These are phyloP conservation scores for Rallus crepitans DNA, from an alignment of 2,797 vertebrate genomes.

Conservation along the genomic window DNA sequence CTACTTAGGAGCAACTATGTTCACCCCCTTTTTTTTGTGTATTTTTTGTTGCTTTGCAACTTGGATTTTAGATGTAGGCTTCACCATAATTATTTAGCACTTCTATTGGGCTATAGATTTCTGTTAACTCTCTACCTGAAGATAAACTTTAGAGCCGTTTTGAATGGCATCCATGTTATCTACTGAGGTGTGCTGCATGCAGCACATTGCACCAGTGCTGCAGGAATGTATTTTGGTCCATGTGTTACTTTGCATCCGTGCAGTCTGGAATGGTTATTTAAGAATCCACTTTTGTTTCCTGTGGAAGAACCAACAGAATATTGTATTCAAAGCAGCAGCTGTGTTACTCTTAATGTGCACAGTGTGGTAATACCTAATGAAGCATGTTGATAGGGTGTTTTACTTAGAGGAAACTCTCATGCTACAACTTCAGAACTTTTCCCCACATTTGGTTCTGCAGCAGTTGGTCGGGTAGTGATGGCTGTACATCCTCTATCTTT, in stretches of 20 bases:
- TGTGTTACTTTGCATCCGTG: not conserved
- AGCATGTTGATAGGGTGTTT: not conserved
- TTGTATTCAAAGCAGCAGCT: not conserved
- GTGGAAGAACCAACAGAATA: not conserved
- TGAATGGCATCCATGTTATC: not conserved
- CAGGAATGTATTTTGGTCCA: not conserved
- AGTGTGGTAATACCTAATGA: not conserved
- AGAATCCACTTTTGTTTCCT: not conserved
- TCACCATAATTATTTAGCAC: not conserved
- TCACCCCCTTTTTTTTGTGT: not conserved
- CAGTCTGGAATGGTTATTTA: not conserved
- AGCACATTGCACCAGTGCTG: not conserved
- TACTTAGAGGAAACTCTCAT: not conserved
- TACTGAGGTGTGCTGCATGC: not conserved
- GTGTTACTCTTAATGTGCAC: not conserved
- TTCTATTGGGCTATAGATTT: not conserved
- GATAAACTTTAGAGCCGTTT: not conserved
- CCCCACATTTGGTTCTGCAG: not conserved
- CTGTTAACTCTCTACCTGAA: not conserved
- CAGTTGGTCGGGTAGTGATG: not conserved
- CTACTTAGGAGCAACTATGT: not conserved
- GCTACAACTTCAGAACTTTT: not conserved
- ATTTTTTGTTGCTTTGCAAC: not conserved
- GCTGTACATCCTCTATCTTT: not conserved
- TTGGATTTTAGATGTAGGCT: not conserved